A percentile compares a stretch with the other conserved stretches of the same genome.
Evolutionary conservation across 2,113 vertebrate species (phyloP).

Genomic region (Myotis lucifugus): DNA sequence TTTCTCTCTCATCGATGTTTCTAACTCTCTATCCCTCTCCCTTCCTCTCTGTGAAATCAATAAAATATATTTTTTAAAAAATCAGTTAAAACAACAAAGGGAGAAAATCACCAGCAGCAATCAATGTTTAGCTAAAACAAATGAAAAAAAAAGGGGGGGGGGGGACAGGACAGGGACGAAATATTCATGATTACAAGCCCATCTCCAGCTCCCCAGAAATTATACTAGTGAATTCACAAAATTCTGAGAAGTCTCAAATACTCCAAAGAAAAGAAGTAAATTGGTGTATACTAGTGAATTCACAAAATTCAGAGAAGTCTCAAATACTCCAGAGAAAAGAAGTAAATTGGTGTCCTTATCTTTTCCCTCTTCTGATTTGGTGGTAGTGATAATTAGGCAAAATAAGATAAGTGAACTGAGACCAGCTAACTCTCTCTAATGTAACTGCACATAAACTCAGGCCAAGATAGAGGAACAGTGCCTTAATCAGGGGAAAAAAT

Average conservation of each 20-base stretch:
- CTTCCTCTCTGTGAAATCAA: no score
- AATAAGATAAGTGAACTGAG: neutral
- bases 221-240: neutral
- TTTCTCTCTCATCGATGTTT: no score
- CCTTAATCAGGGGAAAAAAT: neutral
- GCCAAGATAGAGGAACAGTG: neutral
- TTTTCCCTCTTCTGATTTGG: neutral
- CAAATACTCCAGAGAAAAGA: neutral
- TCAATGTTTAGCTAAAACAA: neutral
- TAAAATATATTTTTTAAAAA: neutral
- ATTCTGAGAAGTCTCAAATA: conserved; percentile 7
- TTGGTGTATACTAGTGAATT: neutral
- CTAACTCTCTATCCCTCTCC: no score
- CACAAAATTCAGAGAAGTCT: neutral
- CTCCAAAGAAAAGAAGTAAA: neutral
- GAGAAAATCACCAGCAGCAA: neutral
- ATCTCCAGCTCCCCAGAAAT: neutral
- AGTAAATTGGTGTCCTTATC: neutral
- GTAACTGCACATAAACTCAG: neutral
- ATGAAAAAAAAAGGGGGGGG: neutral
- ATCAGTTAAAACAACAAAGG: neutral
- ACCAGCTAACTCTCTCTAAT: neutral
- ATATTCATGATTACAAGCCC: neutral
- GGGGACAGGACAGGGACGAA: neutral
- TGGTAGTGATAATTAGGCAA: neutral